Percentiles rank a stretch among this genome's conserved stretches.
phyloP scores from a whole-genome alignment of 1,140 invertebrate genomes.

The Cepaea nemoralis region DNA sequence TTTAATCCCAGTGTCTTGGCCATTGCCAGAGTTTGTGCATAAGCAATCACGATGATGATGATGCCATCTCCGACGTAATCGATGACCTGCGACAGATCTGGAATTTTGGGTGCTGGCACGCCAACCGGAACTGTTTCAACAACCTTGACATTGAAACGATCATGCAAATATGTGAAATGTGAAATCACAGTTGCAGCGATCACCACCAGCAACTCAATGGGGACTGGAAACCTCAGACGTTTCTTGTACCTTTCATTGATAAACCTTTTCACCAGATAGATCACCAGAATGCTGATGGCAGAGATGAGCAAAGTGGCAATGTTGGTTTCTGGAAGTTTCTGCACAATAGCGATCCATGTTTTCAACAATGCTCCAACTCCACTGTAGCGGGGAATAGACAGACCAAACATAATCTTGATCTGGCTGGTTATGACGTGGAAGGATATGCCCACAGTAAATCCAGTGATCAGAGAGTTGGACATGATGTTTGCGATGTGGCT shows the following conservation, averaged over 20 bases:
- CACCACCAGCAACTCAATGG: constrained; percentile 69
- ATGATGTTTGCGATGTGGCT: constrained; percentile 71
- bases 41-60: constrained; percentile 64
- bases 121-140: constrained; percentile 50
- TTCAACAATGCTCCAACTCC: constrained; percentile 66
- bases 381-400: constrained; percentile 55
- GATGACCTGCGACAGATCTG: constrained; percentile 47
- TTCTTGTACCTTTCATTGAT: constrained; percentile 66
- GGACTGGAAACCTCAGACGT: constrained; percentile 69
- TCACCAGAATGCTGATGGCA: constrained; percentile 59
- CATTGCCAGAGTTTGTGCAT: constrained; percentile 69
- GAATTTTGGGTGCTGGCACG: constrained; percentile 53
- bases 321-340: constrained; percentile 63
- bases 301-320: constrained; percentile 63
- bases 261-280: constrained; percentile 68
- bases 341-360: constrained; percentile 62
- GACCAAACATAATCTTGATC: constrained; percentile 69
- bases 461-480: constrained; percentile 72
- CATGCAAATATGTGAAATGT: constrained; percentile 33
- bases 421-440: constrained; percentile 72
- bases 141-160: constrained; percentile 39
- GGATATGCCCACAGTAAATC: constrained; percentile 72
- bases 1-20: constrained; percentile 71
- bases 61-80: constrained; percentile 60
- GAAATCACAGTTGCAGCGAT: constrained; percentile 44